A percentile compares a stretch with the other conserved stretches of the same genome.
phyloP scores from a whole-genome alignment of 1,140 invertebrate species.

The Portunus trituberculatus region DNA sequence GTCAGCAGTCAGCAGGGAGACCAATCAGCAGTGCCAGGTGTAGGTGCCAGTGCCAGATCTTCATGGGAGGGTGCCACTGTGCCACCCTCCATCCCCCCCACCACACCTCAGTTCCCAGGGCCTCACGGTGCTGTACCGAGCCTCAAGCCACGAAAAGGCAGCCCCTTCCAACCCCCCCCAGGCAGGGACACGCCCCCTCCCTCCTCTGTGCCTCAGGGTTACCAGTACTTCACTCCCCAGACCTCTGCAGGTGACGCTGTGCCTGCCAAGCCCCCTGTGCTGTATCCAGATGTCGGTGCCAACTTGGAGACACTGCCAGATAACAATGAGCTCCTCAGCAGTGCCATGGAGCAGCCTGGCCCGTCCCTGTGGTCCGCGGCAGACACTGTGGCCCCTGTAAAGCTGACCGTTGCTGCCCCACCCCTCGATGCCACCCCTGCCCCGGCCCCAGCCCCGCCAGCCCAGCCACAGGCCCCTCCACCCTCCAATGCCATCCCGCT shows the following conservation, averaged over 20 bases:
- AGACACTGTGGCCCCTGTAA: conserved; percentile 40
- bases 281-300: conserved; percentile 37
- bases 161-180: conserved; percentile 73
- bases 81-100: conserved; percentile 24
- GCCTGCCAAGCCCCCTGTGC: conserved; percentile 13
- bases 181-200: neutral
- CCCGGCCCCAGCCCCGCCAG: neutral
- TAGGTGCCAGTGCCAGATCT: neutral
- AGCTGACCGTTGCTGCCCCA: conserved; percentile 67
- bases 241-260: neutral
- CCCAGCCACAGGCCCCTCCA: neutral
- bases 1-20: neutral
- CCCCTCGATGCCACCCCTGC: neutral
- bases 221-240: conserved; percentile 33
- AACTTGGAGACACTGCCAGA: conserved; percentile 61
- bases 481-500: conserved; percentile 60
- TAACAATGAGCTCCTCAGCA: conserved; percentile 58
- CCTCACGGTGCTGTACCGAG: conserved; percentile 60
- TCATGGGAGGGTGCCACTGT: conserved; percentile 35
- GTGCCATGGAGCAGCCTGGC: neutral
- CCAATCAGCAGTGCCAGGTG: neutral
- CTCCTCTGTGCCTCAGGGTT: neutral
- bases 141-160: conserved; percentile 67
- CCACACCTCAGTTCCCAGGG: conserved; percentile 53
- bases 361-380: conserved; percentile 49